Evolutionary conservation across 2,113 vertebrate species (phyloP), one percentile per base, ranked within the genome.

Genomic region (Catharus minimus): DNA sequence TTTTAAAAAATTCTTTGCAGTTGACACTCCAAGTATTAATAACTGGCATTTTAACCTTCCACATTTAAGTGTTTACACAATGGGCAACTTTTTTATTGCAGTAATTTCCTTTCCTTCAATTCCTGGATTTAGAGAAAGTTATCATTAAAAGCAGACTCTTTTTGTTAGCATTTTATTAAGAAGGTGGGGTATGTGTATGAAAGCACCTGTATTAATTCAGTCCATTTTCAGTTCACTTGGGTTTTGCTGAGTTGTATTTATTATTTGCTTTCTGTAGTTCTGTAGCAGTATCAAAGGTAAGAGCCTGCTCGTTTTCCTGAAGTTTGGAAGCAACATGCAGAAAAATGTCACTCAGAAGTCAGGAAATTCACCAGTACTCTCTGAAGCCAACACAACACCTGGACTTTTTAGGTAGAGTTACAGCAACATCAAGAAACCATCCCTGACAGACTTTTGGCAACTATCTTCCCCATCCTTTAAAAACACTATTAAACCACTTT

Each of bases 101-200:
- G 12, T 41, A 2, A n/a, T 67, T 74, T 53, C 38, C n/a, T 82
- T 86, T 61, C 24, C 36, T 49, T 32, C 44, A 65, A 9, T 75
- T 80, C 27, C 16, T 32, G 19, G 5, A 84, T 88, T 71, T 46
- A 76, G 19, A 81, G 27, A 19, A 69, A 49, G 12, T 36, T 22
- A 36, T 33, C 38, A 5, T 17, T 76, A 46, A 64, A 50, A 65
- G 30, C 10, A 87, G 36, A 49, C 7, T 16, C 10, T 46, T n/a
- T 43, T 39, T 26, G 21, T 8, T 15, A 65, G 5, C 14, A 41
- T 53, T 88, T 86, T 24, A 76, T 77, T 92, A 72, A 53, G 12
- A 5, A 2, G 8, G 17, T 21, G 8, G 13, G 5, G 21, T 0
- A 5, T 13, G 23, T 1, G 0, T 28, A 58, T 62, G 53, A 26